phyloP scores from a whole-genome alignment of 2,113 vertebrate genomes.

The Eulemur macaco region DNA sequence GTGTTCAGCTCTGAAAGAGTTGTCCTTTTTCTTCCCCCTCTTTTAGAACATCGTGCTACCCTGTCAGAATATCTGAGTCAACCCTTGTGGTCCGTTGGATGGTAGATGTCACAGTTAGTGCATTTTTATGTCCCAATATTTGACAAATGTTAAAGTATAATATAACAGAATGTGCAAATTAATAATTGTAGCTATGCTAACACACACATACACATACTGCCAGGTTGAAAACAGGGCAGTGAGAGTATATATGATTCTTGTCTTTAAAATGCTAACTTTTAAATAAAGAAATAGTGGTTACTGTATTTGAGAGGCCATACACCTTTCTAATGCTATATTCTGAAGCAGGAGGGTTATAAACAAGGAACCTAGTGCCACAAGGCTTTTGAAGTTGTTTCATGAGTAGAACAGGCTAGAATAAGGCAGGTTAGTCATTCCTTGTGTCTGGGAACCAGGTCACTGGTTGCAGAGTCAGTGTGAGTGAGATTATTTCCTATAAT shows the following conservation, averaged over 20 bases:
- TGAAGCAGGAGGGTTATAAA: background rate
- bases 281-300: constrained; percentile 28
- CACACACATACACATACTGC: background rate
- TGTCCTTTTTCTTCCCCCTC: background rate
- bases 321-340: background rate
- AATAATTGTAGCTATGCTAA: background rate
- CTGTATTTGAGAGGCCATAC: background rate
- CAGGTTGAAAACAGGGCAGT: constrained; percentile 20
- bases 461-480: constrained; percentile 74
- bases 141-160: constrained; percentile 27
- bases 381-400: constrained; percentile 15
- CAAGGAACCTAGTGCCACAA: background rate
- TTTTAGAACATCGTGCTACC: background rate
- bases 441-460: constrained; percentile 77
- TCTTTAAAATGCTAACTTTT: constrained; percentile 23
- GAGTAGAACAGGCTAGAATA: background rate
- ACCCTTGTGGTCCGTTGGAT: background rate
- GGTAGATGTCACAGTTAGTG: background rate
- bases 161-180: background rate
- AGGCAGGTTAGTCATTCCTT: constrained; percentile 29
- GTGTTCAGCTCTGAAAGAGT: constrained; percentile 7
- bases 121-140: constrained; percentile 10
- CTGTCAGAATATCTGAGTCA: background rate
- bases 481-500: constrained; percentile 84
- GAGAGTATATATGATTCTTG: constrained; percentile 9